These are phyloP conservation scores for Speoplatyrhinus poulsoni DNA, from an alignment of 2,113 vertebrate genomes.

Conservation along the genomic window DNA sequence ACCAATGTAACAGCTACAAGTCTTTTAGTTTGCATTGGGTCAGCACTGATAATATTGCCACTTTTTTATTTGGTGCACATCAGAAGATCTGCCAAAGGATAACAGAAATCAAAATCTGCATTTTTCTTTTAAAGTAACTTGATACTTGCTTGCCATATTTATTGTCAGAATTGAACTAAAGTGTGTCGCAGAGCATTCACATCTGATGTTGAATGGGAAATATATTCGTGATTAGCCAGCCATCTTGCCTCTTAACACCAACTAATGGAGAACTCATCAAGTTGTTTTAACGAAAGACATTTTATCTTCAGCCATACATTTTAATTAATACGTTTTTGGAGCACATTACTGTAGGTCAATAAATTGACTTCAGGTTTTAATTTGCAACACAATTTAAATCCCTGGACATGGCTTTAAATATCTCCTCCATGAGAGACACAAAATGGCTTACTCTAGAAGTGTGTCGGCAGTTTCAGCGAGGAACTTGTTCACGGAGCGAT, in stretches of 20 bases:
- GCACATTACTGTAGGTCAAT: conserved; percentile 19
- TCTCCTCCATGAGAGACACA: conserved; percentile 90
- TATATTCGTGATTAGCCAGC: conserved; percentile 58
- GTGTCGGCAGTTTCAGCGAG: conserved; percentile 95
- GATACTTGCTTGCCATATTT: conserved; percentile 65
- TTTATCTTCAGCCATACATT: conserved; percentile 27
- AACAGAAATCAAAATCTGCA: conserved; percentile 55
- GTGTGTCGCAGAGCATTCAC: conserved; percentile 67
- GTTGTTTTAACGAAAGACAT: conserved; percentile 44
- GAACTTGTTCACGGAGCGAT: conserved; percentile 93
- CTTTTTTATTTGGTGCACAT: conserved; percentile 35
- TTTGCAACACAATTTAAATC: conserved; percentile 35
- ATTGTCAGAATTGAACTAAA: conserved; percentile 55
- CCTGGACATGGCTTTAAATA: conserved; percentile 89
- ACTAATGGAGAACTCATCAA: conserved; percentile 56
- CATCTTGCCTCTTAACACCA: conserved; percentile 45
- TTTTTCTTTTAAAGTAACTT: conserved; percentile 65
- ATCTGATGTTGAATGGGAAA: conserved; percentile 74
- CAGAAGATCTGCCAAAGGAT: conserved; percentile 37
- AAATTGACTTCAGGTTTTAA: conserved; percentile 28
- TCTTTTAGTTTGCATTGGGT: conserved; percentile 63
- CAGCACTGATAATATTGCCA: conserved; percentile 50
- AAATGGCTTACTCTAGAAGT: conserved; percentile 97
- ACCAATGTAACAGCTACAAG: conserved; percentile 63
- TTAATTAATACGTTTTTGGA: neutral